Evolutionary conservation across 2,113 vertebrate genomes (phyloP).

Genomic region (Nestor notabilis): DNA sequence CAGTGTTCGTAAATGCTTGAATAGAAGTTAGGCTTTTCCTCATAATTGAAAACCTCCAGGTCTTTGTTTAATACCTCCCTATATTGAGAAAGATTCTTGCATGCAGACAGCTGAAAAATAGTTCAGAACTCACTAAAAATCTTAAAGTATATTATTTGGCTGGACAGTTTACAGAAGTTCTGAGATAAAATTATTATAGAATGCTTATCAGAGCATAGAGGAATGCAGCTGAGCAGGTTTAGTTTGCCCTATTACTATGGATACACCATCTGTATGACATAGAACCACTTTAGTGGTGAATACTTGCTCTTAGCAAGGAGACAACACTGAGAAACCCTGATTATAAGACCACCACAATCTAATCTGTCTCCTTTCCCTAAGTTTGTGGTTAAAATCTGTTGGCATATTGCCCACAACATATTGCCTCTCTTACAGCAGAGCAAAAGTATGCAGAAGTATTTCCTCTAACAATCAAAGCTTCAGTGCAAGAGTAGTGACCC

Average conservation of each 20-base stretch:
- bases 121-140: background rate
- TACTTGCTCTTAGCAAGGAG: slow-evolving; percentile 20
- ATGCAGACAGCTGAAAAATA: background rate
- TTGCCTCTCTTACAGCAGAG: slow-evolving; percentile 63
- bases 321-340: slow-evolving; percentile 33
- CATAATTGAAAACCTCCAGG: background rate
- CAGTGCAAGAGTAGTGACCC: slow-evolving; percentile 58
- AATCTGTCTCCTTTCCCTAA: slow-evolving; percentile 51
- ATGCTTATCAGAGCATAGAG: background rate
- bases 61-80: background rate
- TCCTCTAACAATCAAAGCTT: slow-evolving; percentile 63
- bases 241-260: background rate
- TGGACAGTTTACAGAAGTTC: background rate
- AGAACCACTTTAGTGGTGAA: slow-evolving; percentile 11
- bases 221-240: background rate
- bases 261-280: background rate
- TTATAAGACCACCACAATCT: slow-evolving; percentile 57
- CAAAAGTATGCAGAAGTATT: slow-evolving; percentile 67
- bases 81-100: background rate
- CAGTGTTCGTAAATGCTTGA: background rate
- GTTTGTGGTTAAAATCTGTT: slow-evolving; percentile 61
- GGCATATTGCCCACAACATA: slow-evolving; percentile 57
- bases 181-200: slow-evolving; percentile 1
- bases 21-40: background rate
- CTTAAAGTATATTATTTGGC: background rate